These are phyloP conservation scores for Drosophila ustulata DNA, from an alignment of 2,888 invertebrate genomes.

Conservation along the genomic window DNA sequence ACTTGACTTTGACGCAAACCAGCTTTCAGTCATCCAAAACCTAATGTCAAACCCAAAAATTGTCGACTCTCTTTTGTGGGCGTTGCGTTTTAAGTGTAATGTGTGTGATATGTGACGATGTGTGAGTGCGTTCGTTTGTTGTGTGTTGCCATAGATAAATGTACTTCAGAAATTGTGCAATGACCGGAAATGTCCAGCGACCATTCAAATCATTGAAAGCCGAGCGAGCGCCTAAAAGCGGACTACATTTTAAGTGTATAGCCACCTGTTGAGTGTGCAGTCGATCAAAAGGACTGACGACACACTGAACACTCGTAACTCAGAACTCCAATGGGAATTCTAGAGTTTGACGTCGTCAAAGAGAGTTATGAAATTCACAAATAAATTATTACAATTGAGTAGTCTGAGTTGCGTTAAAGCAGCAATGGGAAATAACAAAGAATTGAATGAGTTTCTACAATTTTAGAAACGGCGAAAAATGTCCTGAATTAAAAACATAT, in stretches of 20 bases:
- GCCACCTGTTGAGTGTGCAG: conserved; percentile 44
- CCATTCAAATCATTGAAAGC: conserved; percentile 43
- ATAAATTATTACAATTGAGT: not conserved
- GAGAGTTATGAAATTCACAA: not conserved
- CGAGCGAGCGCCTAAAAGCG: conserved; percentile 31
- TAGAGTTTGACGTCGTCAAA: conserved; percentile 3
- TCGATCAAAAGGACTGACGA: conserved; percentile 22
- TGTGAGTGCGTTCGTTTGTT: conserved; percentile 2
- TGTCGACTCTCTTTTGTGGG: conserved; percentile 21
- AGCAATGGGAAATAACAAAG: not conserved
- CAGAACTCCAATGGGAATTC: conserved; percentile 11
- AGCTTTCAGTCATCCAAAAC: conserved; percentile 11
- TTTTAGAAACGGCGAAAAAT: no score
- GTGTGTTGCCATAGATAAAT: conserved; percentile 46
- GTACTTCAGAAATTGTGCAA: conserved; percentile 53
- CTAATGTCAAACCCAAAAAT: conserved; percentile 32
- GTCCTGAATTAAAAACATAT: no score
- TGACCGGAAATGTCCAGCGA: conserved; percentile 53
- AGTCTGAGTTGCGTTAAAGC: not conserved
- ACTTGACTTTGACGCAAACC: conserved; percentile 19
- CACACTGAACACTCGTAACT: not conserved
- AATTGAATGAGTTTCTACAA: not conserved
- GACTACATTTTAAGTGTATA: not conserved
- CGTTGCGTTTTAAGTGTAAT: conserved; percentile 48
- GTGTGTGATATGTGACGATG: not conserved